phyloP scores from a whole-genome alignment of 2,888 invertebrate species.

The Dyspetes luteomarginatus region DNA sequence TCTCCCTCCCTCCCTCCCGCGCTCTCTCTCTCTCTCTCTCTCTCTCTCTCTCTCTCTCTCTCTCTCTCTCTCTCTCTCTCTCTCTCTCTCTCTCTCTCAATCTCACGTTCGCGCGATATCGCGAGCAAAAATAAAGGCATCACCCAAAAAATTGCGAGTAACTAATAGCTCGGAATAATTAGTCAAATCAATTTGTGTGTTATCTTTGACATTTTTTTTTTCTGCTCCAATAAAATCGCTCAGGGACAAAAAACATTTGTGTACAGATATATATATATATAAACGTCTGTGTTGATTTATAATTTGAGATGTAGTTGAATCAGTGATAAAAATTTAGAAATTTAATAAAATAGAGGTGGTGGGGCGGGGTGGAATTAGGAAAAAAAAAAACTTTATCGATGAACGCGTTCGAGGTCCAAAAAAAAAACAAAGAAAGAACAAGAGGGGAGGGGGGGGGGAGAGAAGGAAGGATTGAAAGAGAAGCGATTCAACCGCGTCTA shows the following conservation, averaged over 20 bases:
- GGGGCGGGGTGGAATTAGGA: no score
- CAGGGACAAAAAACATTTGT: not conserved
- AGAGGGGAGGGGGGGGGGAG: not conserved
- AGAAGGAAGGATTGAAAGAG: not conserved
- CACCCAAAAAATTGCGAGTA: conserved; percentile 43
- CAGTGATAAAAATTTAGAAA: no score
- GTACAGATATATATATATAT: not conserved
- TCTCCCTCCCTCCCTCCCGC: not conserved
- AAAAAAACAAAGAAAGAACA: not conserved
- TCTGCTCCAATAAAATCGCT: not conserved
- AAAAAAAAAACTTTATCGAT: conserved; percentile 44
- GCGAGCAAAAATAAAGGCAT: conserved; percentile 1
- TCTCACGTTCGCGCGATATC: not conserved
- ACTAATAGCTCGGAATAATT: conserved; percentile 56
- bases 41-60: no score
- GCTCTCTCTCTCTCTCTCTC: not conserved
- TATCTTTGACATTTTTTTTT: not conserved
- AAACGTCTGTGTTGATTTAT: not conserved
- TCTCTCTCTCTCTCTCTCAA: not conserved
- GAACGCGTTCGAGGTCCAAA: not conserved
- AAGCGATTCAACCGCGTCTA: not conserved
- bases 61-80: conserved; percentile 1
- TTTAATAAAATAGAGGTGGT: no score
- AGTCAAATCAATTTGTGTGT: conserved; percentile 34
- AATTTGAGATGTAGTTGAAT: not conserved